Evolutionary conservation across 2,797 vertebrate genomes (phyloP), one percentile per base, ranked within the genome.

Genomic region (Spinus olivaceus): DNA sequence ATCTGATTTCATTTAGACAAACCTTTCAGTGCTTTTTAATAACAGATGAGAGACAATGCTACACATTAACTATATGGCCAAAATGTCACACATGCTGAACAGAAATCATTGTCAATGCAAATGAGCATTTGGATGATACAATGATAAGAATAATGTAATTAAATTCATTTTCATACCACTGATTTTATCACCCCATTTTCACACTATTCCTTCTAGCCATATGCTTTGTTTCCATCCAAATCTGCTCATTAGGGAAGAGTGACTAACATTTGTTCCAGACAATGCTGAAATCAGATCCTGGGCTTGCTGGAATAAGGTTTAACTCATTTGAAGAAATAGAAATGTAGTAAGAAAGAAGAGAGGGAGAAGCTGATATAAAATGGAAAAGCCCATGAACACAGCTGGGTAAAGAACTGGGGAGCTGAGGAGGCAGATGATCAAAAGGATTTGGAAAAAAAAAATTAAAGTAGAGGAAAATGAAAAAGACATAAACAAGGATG

Each of bases 401-500:
- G 88, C 76, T 90, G 88, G 63, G 70, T 84, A 66, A 95, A 94
- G 91, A 92, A 88, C 73, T 85, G 61, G 70, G 49, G 22, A 79
- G 53, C 50, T 81, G 59, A 81, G 57, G 33, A 92, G 83, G 77
- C 94, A 86, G 60, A 93, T 88, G 96, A 96, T 97, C 93, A 96
- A 96, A 95, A 65, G 81, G 60, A 87, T 91, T 93, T 84, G 71
- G 86, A 91, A 94, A 93, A 88, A 88, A 89, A 89, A 74, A 88
- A 90, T 56, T 91, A 60, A 96, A 96, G 72, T 78, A 90, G 90
- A 37, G 42, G 84, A 90, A 93, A 89, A 65, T 94, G 95, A 96
- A 95, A 95, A 86, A 96, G 82, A 90, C 72, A 94, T 92, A 96
- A 97, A 96, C 72, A 96, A 95, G 89, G 83, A 96, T 94, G 89